These are phyloP conservation scores for Aspiorhynchus laticeps DNA, from an alignment of 2,113 vertebrate genomes.

Conservation along the genomic window DNA sequence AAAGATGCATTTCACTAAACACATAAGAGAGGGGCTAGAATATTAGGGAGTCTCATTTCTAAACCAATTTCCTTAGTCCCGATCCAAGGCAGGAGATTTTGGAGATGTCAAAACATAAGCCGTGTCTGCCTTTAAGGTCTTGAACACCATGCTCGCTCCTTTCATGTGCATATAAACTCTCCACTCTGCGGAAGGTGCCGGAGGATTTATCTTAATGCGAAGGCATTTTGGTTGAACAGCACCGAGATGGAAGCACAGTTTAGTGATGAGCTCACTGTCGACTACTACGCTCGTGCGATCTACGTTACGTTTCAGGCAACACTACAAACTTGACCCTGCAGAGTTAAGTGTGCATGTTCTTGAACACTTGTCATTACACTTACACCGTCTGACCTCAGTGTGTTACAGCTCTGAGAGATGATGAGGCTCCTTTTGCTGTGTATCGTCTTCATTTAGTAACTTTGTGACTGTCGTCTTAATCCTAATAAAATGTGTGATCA, in stretches of 20 bases:
- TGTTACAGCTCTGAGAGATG: constrained; percentile 57
- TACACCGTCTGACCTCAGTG: constrained; percentile 22
- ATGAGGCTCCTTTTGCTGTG: constrained; percentile 67
- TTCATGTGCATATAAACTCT: not conserved
- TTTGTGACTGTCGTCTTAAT: constrained; percentile 85
- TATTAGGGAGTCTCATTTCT: not conserved
- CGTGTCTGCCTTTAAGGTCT: constrained; percentile 8
- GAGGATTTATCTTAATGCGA: constrained; percentile 2
- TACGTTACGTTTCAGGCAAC: not conserved
- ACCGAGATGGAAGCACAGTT: not conserved
- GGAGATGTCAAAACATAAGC: constrained; percentile 10
- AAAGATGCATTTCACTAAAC: not conserved
- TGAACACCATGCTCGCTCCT: not conserved
- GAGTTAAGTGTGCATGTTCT: not conserved
- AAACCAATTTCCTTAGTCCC: not conserved
- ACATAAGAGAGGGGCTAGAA: not conserved
- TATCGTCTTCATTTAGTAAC: constrained; percentile 86
- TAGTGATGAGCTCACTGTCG: not conserved
- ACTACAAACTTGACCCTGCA: constrained; percentile 33
- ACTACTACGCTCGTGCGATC: not conserved
- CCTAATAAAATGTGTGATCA: constrained; percentile 66
- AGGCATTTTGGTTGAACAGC: not conserved
- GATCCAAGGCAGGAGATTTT: constrained; percentile 1
- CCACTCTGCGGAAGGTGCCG: too few relatives aligned
- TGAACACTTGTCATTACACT: not conserved